phyloP scores from a whole-genome alignment of 2,888 invertebrate genomes.

The Lochmaea crataegi region DNA sequence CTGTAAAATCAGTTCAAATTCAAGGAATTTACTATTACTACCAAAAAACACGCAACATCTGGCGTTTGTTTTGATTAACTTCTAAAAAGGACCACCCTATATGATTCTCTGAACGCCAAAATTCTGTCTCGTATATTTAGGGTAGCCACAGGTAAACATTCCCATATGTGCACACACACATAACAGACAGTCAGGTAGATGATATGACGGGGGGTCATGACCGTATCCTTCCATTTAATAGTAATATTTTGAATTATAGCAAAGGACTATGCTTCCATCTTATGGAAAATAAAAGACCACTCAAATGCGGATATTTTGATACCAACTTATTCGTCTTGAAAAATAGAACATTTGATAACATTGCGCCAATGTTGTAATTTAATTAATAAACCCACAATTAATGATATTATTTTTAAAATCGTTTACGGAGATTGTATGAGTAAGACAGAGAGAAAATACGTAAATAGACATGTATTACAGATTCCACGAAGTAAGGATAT shows the following conservation, averaged over 20 bases:
- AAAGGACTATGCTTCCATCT: too few relatives aligned
- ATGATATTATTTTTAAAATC: too few relatives aligned
- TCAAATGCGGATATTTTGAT: too few relatives aligned
- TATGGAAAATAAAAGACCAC: too few relatives aligned
- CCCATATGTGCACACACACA: background rate
- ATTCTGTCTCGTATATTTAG: background rate
- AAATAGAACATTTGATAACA: too few relatives aligned
- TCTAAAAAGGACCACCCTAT: background rate
- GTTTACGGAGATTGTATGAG: too few relatives aligned
- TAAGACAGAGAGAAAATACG: too few relatives aligned
- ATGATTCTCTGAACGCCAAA: background rate
- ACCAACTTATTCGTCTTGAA: too few relatives aligned
- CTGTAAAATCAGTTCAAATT: background rate
- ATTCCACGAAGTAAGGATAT: too few relatives aligned
- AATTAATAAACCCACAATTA: too few relatives aligned
- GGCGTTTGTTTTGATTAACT: background rate
- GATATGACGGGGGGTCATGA: background rate
- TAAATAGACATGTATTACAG: too few relatives aligned
- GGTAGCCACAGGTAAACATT: background rate
- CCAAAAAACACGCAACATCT: background rate
- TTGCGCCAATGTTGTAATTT: too few relatives aligned
- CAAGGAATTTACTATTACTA: background rate
- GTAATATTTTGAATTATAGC: background rate
- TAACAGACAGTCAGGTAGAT: slow-evolving; percentile 1
- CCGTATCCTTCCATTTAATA: background rate